phyloP scores from a whole-genome alignment of 2,888 invertebrate species.

The Pollenia griseotomentosa region DNA sequence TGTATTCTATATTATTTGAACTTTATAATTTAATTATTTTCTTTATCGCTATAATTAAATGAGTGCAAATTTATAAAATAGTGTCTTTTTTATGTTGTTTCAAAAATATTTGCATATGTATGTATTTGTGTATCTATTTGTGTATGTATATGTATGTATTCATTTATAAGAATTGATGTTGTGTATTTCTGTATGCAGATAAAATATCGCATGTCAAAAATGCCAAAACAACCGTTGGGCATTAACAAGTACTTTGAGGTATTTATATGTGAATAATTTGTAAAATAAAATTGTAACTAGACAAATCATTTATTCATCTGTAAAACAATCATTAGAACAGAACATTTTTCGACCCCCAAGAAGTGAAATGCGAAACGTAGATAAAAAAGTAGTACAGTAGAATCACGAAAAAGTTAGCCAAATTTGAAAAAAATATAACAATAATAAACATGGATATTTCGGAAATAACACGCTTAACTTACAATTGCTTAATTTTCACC shows the following conservation, averaged over 20 bases:
- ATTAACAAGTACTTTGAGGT: constrained; percentile 76
- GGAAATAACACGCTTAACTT: too few relatives aligned
- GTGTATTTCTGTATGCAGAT: constrained; percentile 74
- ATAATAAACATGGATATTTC: too few relatives aligned
- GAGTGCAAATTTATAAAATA: constrained; percentile 19
- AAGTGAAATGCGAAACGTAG: not conserved
- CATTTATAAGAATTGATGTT: constrained; percentile 53
- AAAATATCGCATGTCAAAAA: constrained; percentile 78
- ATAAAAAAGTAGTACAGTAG: too few relatives aligned
- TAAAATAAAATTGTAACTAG: constrained; percentile 22
- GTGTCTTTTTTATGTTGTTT: not conserved
- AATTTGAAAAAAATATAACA: too few relatives aligned
- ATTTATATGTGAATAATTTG: constrained; percentile 61
- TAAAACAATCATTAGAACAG: not conserved
- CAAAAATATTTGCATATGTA: not conserved
- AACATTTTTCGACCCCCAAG: not conserved
- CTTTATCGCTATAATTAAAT: constrained; percentile 31
- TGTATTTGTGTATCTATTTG: not conserved
- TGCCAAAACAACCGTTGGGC: constrained; percentile 75
- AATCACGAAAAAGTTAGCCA: too few relatives aligned
- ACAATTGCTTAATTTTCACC: too few relatives aligned
- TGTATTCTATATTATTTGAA: constrained; percentile 49
- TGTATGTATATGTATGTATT: not conserved
- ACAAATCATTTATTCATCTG: not conserved
- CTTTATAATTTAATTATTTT: constrained; percentile 53